Evolutionary conservation across 2,888 invertebrate species (phyloP), one percentile per base, ranked within the genome.

Genomic region (Alsophila aescularia): DNA sequence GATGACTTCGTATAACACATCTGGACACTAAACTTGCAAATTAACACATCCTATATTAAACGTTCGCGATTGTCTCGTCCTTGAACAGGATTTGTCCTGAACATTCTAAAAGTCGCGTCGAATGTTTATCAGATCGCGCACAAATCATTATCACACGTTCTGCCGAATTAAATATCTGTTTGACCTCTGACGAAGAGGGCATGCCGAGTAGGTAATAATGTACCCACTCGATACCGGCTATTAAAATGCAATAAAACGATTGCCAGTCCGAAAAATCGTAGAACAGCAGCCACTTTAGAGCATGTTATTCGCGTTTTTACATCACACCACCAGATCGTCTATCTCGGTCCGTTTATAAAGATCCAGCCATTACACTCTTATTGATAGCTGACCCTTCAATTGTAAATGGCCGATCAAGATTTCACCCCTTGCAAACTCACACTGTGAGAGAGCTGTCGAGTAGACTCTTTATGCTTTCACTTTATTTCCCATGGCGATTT

Each of bases 211-310:
- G 62, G 69, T 63, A 66, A 58, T 64, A 50, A 63, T 60, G 66
- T 67, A 50, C 45, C 50, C 14, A 68, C 64, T 68, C 66, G 66
- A 73, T 70, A 70, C 54, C 51, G 68, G 52, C 69, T 67, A 78
- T 78, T 77, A 73, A 74, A 75, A 73, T 70, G 71, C 67, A 77
- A 76, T 77, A 75, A 74, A 74, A 70, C 70, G 62, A 75, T 73
- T 70, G 70, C 62, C 59, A 54, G 64, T 68, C 66, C 71, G 57
- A 67, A 73, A 69, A 68, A 63, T 65, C 60, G 56, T 62, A 57
- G 39, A 59, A 51, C 52, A 59, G 58, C 36, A 31, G 59, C 41
- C 36, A 31, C 39, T 36, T 52, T 37, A 49, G 36, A 29, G 36
- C 34, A 48, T 40, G 29, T 32, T 44, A 36, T 52, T 60, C 39